Evolutionary conservation across 2,888 invertebrate species (phyloP), one percentile per base, ranked within the genome.

Genomic region (Torymus texanus): DNA sequence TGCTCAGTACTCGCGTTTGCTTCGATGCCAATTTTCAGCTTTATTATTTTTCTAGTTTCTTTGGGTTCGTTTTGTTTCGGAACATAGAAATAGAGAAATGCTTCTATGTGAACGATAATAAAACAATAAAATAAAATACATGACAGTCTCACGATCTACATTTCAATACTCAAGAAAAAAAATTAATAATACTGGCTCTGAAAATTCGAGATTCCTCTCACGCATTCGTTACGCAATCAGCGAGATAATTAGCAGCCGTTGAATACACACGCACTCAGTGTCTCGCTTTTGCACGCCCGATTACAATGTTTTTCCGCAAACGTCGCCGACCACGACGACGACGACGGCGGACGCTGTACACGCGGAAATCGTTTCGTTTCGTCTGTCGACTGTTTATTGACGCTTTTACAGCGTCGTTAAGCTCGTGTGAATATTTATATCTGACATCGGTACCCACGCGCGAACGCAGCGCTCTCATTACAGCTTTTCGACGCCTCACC

Each of bases 381-480:
- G 41, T 8, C 14, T 16, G 18, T 10, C 51, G 21, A 72, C 51
- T 72, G 21, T 71, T 77, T 77, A 77, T 77, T 77, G 71, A 70
- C 74, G 41, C 13, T 63, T 68, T 74, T 74, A 68, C 74, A 63
- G 68, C 63, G n/a, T 63, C 74, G 68, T 74, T 68, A 67, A 74
- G 50, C 53, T 41, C 41, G 8, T 18, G 51, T 29, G 74, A 68
- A 78, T 73, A 68, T 78, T 78, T 78, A 77, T 62, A 68, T 65
- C 70, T 51, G 29, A 18, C 12, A 2, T 21, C 2, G 21, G 21
- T 21, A 2, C 21, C 21, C 21, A 21, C 21, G 21, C 21, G 21
- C 21, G 1, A 21, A 21, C 21, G 51, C 50, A 24, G 21, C 14
- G 29, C 24, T 73, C 68, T 74, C 62, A 68, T 74, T 74, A 63